Base-by-base conservation (phyloP, 2,888 invertebrate genomes). In the Caenorhabditis angaria region DNA sequence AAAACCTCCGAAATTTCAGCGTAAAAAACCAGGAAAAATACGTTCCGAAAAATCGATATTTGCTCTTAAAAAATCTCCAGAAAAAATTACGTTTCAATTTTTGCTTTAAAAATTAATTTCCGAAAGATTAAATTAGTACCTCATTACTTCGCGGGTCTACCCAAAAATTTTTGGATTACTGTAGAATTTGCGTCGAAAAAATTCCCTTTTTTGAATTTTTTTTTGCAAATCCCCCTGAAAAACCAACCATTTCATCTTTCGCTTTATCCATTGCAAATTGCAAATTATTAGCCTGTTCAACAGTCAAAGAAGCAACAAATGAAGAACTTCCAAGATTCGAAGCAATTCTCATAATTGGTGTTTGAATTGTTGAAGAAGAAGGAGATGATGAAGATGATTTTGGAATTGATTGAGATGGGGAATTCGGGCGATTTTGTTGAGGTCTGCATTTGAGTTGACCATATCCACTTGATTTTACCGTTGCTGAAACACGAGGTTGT, bases 311-410 rank as follows among this genome's bases (percentile, higher is more conserved):
- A 12, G 59, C 56, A 24, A 70, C 70, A 35, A 71, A 71, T 4
- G 71, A 66, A 5, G 25, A 29, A 2, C 66, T 22, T 4, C 71
- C 71, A 0, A 71, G 57, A 51, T 66, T 71, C 2, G 71, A 71
- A 27, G 66, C 66, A 5, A 71, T 66, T 18, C 71, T 48, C 41
- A 66, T 59, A 27, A 71, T 61, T 53, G 61, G 41, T 41, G 41
- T 61, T 22, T 55, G 35, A 20, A 60, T 22, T 14, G 29, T 28
- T 1, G 69, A 28, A 1, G 47, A 54, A 0, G 57, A 53, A 1
- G 62, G 22, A 32, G 66, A 66, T 12, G 62, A 66, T 18, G 71
- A 62, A n/a, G 71, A 63, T 1, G 71, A 71, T 2, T 59, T 53
- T 22, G 58, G 50, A 0, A 66, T 32, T 0, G 70, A n/a, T n/a